Base-by-base conservation (phyloP, 1,140 invertebrate species). In the Tetramorium parvispinum region DNA sequence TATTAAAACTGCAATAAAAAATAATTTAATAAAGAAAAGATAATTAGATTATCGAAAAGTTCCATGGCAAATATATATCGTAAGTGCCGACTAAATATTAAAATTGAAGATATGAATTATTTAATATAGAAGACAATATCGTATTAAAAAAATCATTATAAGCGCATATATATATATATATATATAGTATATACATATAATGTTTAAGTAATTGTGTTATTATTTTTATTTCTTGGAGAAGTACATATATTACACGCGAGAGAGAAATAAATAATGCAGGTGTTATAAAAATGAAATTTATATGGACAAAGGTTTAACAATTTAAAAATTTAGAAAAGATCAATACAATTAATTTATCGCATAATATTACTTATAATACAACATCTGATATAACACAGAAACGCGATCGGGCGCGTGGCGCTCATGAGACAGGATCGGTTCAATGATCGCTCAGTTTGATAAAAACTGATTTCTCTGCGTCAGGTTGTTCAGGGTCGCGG, bases 401-500 rank as follows among this genome's bases (percentile, higher is more conserved):
- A 5, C 8, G 40, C 16, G 32, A 61, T 43, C 5, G 2, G 37
- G 16, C 32, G 37, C 53, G 73, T 77, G 40, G 40, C 24, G 40
- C 57, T 61, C 1, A 21, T 24, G 6, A 27, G 40, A 77, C 53
- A 18, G 21, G 61, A 49, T 78, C 40, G 57, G 76, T 78, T 78
- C 76, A 78, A 65, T 13, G 59, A 65, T 78, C 43, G 76, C 7
- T 61, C 43, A 32, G 43, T 7, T 21, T n/a, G 10, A 11, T 27
- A 78, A 65, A 78, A 77, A 77, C 75, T 57, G 24, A 77, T 63
- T 77, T 77, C 63, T 43, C 71, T n/a, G 49, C 24, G 68, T 77
- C 65, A 71, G 63, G 18, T 77, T 57, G 83, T 10, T 78, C 53
- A 77, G 85, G 43, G 27, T 87, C 83, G 46, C 55, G 83, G 37